Conservation (phyloP, 2,113 vertebrate species). For the Petroica traversi region DNA sequence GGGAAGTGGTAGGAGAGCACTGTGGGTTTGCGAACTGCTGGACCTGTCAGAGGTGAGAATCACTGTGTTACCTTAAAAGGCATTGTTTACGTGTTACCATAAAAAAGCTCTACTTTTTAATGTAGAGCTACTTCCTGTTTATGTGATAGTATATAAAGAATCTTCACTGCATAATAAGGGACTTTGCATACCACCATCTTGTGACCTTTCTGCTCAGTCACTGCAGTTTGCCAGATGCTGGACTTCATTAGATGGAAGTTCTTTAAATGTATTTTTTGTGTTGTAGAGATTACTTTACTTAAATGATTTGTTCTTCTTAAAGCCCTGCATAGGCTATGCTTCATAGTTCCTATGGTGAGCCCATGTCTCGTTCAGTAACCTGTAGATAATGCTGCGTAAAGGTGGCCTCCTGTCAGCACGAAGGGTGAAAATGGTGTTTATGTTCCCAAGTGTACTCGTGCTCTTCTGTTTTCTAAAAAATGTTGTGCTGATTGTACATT, state of each 20-base stretch:
- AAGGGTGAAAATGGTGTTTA: not conserved
- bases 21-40: too few species aligned
- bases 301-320: not conserved
- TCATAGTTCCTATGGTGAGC: not conserved
- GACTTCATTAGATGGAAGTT: not conserved
- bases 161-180: too few species aligned
- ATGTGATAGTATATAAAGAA: too few species aligned
- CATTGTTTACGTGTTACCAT: too few species aligned
- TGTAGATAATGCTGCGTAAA: not conserved
- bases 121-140: too few species aligned
- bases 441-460: not conserved
- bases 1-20: too few species aligned
- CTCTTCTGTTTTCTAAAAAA: not conserved
- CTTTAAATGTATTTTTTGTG: not conserved
- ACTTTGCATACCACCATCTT: too few species aligned
- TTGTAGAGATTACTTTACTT: not conserved
- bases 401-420: not conserved
- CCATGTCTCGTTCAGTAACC: not conserved
- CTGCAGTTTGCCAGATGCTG: not conserved
- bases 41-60: too few species aligned
- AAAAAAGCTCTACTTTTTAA: too few species aligned
- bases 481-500: not conserved
- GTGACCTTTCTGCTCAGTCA: too few species aligned
- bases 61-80: too few species aligned
- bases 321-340: rapidly evolving